Conservation (phyloP, 2,888 invertebrate genomes). For the Panopea generosa region DNA sequence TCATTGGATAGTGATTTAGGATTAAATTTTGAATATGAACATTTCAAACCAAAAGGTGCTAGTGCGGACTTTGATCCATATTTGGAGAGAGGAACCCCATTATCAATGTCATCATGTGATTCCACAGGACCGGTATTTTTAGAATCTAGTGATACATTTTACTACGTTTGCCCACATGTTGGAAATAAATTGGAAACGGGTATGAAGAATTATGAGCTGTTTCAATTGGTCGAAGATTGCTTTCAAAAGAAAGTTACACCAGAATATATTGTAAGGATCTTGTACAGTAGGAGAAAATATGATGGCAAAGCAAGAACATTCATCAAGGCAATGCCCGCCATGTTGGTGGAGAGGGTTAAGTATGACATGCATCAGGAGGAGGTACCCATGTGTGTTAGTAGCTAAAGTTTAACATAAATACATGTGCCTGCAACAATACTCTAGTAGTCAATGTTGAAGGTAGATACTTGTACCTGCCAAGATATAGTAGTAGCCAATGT, state of each 20-base stretch:
- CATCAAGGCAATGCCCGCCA: conserved; percentile 43
- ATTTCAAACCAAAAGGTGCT: no score
- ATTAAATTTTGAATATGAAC: no score
- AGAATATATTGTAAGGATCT: conserved; percentile 68
- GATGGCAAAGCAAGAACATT: conserved; percentile 65
- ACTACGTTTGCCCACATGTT: conserved; percentile 57
- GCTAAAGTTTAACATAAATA: no score
- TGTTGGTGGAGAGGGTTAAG: conserved; percentile 52
- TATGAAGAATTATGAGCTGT: conserved; percentile 51
- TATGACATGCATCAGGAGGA: conserved; percentile 41
- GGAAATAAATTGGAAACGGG: conserved; percentile 49
- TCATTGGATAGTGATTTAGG: no score
- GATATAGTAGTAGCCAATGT: no score
- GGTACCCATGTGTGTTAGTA: conserved; percentile 55
- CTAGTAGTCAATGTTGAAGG: no score
- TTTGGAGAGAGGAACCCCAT: conserved; percentile 32
- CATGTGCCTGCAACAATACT: no score
- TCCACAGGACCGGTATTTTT: conserved; percentile 47
- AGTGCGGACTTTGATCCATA: conserved; percentile 40
- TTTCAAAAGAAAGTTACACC: conserved; percentile 74
- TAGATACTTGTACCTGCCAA: no score
- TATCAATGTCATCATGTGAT: conserved; percentile 49
- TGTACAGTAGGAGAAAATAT: conserved; percentile 66
- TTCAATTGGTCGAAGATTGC: conserved; percentile 72
- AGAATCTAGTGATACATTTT: conserved; percentile 48